A percentile compares a stretch with the other conserved stretches of the same genome.
Conservation (phyloP, 2,797 vertebrate genomes). For the Oophaga sylvatica region DNA sequence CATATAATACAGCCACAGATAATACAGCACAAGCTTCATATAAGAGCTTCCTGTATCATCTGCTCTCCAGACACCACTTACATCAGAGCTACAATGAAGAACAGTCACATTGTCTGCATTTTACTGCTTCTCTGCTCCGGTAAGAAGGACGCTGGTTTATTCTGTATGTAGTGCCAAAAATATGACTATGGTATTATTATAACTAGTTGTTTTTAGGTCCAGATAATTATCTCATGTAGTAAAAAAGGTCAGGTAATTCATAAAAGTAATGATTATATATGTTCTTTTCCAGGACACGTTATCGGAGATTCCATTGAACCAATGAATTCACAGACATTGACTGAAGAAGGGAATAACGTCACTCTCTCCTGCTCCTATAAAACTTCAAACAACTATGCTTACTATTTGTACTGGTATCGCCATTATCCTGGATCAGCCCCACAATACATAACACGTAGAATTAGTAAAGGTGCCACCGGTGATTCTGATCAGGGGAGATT, state of each 20-base stretch:
- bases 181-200: too few relatives aligned
- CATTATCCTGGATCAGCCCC: constrained; percentile 15
- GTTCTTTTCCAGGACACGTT: constrained; percentile 13
- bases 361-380: constrained; percentile 31
- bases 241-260: not conserved
- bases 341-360: constrained; percentile 12
- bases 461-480: constrained; percentile 10
- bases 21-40: not conserved
- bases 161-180: not conserved
- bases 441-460: constrained; percentile 31
- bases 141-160: not conserved
- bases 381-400: not conserved
- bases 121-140: constrained; percentile 4
- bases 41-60: not conserved
- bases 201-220: too few relatives aligned
- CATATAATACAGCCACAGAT: not conserved
- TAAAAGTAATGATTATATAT: not conserved
- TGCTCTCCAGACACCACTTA: not conserved
- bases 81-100: not conserved
- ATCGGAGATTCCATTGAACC: constrained; percentile 7
- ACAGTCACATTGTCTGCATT: not conserved
- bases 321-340: not conserved
- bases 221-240: not conserved
- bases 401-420: constrained; percentile 36
- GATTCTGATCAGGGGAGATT: not conserved